phyloP scores from a whole-genome alignment of 2,113 vertebrate genomes.

The Petrocephalus zakoni region DNA sequence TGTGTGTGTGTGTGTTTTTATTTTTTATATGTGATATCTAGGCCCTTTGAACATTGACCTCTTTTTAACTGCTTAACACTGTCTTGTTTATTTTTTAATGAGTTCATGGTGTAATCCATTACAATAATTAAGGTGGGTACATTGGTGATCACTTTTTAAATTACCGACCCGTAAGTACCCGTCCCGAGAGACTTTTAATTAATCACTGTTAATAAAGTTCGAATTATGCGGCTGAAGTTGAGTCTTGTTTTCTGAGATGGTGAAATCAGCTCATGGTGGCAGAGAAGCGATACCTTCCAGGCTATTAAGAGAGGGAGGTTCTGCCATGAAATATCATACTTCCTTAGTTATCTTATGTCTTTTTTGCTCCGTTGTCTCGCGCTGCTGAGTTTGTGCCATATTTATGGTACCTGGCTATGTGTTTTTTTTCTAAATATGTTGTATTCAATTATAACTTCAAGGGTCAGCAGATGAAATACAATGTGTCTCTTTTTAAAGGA shows the following conservation, averaged over 20 bases:
- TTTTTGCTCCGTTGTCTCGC: background rate
- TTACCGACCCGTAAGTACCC: background rate
- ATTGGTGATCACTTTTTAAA: background rate
- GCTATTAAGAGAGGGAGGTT: background rate
- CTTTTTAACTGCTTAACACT: background rate
- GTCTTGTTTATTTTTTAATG: background rate
- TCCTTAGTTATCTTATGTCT: background rate
- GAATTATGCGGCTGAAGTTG: background rate
- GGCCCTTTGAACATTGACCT: background rate
- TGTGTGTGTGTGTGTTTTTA: background rate
- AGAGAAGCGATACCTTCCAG: background rate
- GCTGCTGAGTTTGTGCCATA: background rate
- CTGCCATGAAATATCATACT: background rate
- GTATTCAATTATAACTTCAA: background rate
- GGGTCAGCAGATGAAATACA: background rate
- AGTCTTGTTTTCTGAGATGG: background rate
- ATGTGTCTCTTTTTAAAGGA: background rate
- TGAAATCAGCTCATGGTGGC: background rate
- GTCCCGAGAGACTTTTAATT: background rate
- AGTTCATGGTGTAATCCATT: background rate
- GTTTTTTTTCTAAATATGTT: background rate
- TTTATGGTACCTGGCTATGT: background rate
- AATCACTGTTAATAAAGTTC: constrained; percentile 2
- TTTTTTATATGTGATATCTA: background rate
- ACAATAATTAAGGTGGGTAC: background rate